Conservation (phyloP, 2,113 vertebrate genomes). For the Vulpes lagopus region DNA sequence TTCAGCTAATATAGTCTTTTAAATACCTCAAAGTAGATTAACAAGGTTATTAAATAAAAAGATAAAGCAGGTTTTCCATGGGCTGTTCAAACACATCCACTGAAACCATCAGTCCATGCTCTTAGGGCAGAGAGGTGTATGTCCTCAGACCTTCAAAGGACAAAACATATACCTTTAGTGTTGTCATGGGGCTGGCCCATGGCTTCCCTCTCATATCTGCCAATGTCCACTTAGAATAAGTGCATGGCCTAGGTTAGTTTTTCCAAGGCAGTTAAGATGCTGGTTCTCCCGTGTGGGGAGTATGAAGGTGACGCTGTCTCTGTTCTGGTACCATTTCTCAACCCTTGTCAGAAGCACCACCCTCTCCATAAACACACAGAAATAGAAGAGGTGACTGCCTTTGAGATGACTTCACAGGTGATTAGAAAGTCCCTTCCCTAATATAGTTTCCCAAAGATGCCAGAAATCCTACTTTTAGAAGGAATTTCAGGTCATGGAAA, state of each 20-base stretch:
- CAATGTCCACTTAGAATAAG: not conserved
- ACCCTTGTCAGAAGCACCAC: not conserved
- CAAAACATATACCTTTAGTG: not conserved
- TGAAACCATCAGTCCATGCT: not conserved
- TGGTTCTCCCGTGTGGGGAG: not conserved
- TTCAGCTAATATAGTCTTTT: not conserved
- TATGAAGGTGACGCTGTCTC: no score
- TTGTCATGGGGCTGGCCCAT: not conserved
- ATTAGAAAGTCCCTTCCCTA: not conserved
- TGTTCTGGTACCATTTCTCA: not conserved
- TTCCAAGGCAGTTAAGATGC: not conserved
- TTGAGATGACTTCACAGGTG: not conserved
- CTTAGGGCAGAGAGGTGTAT: not conserved
- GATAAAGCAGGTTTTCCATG: not conserved
- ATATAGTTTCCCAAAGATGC: not conserved
- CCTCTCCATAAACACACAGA: not conserved
- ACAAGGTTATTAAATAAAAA: constrained; percentile 1
- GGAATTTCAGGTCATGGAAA: not conserved
- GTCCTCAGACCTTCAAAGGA: not conserved
- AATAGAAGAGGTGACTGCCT: not conserved
- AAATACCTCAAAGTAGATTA: not conserved
- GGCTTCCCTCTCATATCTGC: not conserved
- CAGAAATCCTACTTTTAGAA: constrained; percentile 26
- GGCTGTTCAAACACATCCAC: not conserved
- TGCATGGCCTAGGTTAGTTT: not conserved